Evolutionary conservation across 2,888 invertebrate species (phyloP), one percentile per base, ranked within the genome.

Genomic region (Listrodromus nycthemerus): DNA sequence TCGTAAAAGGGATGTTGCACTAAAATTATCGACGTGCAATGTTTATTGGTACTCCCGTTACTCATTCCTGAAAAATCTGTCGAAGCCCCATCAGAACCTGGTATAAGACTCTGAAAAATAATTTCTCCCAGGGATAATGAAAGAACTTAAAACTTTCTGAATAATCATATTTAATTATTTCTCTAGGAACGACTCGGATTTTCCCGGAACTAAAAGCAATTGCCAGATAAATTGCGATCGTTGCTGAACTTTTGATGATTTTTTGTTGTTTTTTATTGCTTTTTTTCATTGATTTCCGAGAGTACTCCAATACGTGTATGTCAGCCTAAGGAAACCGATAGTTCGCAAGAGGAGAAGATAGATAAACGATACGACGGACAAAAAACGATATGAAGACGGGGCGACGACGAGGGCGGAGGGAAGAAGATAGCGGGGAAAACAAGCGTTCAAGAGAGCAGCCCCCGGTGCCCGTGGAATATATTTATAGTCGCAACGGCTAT

Each of bases 401-500:
- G 77, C 67, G 67, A 86, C 71, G 78, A 81, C 33, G 65, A 73
- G 75, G 73, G 73, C 74, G 48, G 67, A 66, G 74, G 77, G 61
- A 80, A 80, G 74, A 69, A 80, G 80, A 67, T 70, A 73, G 76
- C 67, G 79, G 61, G 73, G 66, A 78, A 80, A 86, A 80, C 80
- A 83, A 85, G 79, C 82, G 82, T 81, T 63, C 67, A 81, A 78
- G 76, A 80, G 70, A 77, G 70, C 65, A 70, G 78, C 74, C 82
- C 80, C 74, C 88, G 88, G 87, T 61, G 61, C 61, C 88, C 85
- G 88, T 88, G 89, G 91, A 92, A 92, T 92, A 92, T 92, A 92
- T 92, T 92, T 92, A 92, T 92, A 92, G 92, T 89, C 87, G 87
- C 71, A 80, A 78, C 87, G 86, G 92, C 92, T 92, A 92, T 92